phyloP scores from a whole-genome alignment of 2,113 vertebrate species.

The Amblyornis subalaris region DNA sequence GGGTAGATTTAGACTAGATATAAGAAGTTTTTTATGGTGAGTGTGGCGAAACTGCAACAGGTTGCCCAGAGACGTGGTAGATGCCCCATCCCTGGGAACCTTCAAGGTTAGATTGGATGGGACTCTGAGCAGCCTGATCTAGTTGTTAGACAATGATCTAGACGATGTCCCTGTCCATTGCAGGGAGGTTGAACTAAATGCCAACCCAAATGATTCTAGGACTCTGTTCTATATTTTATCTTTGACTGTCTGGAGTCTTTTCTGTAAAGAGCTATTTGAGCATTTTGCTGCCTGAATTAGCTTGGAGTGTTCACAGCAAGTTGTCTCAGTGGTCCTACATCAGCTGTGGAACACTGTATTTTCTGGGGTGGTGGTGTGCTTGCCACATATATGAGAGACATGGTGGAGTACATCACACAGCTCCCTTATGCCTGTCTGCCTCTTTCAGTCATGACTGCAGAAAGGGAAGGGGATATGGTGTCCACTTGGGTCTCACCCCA shows the following conservation, averaged over 20 bases:
- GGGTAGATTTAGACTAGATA: not conserved
- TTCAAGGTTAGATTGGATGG: not conserved
- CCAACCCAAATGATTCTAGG: not conserved
- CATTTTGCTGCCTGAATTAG: not conserved
- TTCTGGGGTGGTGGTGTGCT: not conserved
- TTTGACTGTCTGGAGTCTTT: not conserved
- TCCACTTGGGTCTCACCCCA: not conserved
- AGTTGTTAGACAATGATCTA: not conserved
- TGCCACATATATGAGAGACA: not conserved
- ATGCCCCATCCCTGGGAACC: not conserved
- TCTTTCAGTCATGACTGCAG: not conserved
- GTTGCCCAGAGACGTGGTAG: not conserved
- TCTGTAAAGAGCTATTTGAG: not conserved
- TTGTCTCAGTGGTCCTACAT: not conserved
- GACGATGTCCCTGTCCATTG: not conserved
- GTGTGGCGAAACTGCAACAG: not conserved
- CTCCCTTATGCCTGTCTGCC: not conserved
- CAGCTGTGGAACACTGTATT: not conserved
- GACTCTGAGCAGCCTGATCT: not conserved
- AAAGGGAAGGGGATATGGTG: not conserved
- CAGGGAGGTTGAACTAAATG: not conserved
- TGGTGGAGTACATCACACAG: not conserved
- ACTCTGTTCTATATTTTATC: not conserved
- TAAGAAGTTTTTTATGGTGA: not conserved
- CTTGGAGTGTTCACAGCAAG: not conserved